Conservation (phyloP, 2,888 invertebrate genomes). For the Cyrtodaria siliqua region DNA sequence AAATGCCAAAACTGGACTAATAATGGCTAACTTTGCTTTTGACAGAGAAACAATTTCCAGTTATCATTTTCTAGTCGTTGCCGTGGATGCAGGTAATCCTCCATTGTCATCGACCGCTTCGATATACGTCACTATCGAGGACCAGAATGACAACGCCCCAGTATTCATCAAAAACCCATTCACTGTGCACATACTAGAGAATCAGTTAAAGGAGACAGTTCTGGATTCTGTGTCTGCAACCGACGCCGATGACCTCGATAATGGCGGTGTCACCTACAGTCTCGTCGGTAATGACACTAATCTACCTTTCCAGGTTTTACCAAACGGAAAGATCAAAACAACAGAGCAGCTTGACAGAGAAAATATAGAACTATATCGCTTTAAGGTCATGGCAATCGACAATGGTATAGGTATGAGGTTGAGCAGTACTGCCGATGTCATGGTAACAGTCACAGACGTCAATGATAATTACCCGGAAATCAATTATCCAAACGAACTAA, state of each 20-base stretch:
- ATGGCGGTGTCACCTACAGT: conserved; percentile 65
- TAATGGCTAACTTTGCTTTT: conserved; percentile 70
- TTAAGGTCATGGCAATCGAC: conserved; percentile 78
- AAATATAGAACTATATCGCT: conserved; percentile 64
- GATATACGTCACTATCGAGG: conserved; percentile 72
- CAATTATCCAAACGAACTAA: conserved; percentile 71
- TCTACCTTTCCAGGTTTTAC: conserved; percentile 72
- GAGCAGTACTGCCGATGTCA: conserved; percentile 71
- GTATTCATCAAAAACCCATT: conserved; percentile 67
- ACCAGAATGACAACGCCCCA: conserved; percentile 78
- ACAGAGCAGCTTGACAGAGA: conserved; percentile 76
- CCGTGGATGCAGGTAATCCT: conserved; percentile 73
- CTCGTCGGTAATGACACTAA: conserved; percentile 35
- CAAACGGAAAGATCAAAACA: conserved; percentile 74
- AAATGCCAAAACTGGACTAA: conserved; percentile 73
- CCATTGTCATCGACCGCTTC: conserved; percentile 68
- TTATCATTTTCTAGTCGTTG: conserved; percentile 73
- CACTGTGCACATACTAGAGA: conserved; percentile 72
- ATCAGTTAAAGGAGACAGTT: conserved; percentile 58
- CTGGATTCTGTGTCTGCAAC: conserved; percentile 73
- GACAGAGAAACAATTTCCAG: conserved; percentile 71
- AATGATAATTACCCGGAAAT: conserved; percentile 82
- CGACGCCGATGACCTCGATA: conserved; percentile 72
- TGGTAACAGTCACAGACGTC: conserved; percentile 77
- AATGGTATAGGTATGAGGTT: conserved; percentile 69